Evolutionary conservation across 2,797 vertebrate species (phyloP).

Genomic region (Sebastes goodei): DNA sequence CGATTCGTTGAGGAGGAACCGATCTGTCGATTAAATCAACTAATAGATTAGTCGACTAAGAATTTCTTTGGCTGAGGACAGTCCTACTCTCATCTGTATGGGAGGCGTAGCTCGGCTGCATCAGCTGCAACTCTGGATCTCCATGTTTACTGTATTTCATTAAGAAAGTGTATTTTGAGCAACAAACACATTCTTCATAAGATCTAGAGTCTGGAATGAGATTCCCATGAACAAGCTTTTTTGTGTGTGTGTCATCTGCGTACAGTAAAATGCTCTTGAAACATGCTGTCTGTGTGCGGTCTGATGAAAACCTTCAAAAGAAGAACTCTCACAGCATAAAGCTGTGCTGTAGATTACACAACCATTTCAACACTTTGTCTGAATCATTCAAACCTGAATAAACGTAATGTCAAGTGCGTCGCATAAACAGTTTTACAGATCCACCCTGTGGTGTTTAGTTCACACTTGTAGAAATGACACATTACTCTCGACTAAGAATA

Average conservation of each 20-base stretch:
- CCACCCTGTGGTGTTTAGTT: slow-evolving; percentile 56
- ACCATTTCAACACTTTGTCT: slow-evolving; percentile 5
- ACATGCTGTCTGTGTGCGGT: slow-evolving; percentile 24
- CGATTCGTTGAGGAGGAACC: too few species aligned
- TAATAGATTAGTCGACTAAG: too few species aligned
- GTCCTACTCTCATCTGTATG: slow-evolving; percentile 19
- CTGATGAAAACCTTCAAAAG: slow-evolving; percentile 15
- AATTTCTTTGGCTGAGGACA: too few species aligned
- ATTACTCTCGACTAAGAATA: slow-evolving; percentile 51
- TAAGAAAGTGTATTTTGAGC: neutral
- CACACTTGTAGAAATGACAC: slow-evolving; percentile 51
- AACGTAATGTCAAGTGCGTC: slow-evolving; percentile 35
- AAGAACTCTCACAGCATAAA: neutral
- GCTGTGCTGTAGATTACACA: neutral
- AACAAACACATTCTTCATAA: neutral
- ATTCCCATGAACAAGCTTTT: neutral
- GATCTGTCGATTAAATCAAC: too few species aligned
- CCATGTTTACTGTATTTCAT: slow-evolving; percentile 18
- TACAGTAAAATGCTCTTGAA: neutral
- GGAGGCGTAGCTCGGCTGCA: slow-evolving; percentile 2
- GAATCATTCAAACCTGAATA: slow-evolving; percentile 22
- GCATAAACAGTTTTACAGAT: slow-evolving; percentile 56
- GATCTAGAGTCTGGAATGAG: neutral
- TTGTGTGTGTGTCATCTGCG: neutral
- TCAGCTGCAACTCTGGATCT: slow-evolving; percentile 8